phyloP scores from a whole-genome alignment of 1,140 invertebrate genomes.

The Ptiloglossa arizonensis region DNA sequence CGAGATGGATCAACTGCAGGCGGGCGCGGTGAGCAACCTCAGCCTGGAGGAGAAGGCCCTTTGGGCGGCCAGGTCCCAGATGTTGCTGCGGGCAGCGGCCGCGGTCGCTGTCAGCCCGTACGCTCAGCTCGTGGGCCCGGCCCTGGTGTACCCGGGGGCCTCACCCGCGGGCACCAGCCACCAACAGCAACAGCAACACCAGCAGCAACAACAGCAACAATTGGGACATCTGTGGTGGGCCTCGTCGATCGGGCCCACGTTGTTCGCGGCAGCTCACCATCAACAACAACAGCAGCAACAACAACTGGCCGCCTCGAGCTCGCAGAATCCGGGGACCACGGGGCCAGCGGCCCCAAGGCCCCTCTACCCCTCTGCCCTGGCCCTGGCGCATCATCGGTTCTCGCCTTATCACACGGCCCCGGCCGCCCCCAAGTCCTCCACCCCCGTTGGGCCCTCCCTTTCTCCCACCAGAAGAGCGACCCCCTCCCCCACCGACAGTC shows the following conservation, averaged over 20 bases:
- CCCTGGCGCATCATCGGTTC: conserved; percentile 78
- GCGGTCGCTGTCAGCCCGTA: conserved; percentile 83
- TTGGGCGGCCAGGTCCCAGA: conserved; percentile 86
- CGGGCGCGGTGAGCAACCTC: conserved; percentile 85
- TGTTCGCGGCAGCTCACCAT: conserved; percentile 78
- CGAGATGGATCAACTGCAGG: conserved; percentile 86
- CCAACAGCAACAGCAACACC: conserved; percentile 73
- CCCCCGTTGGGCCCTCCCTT: conserved; percentile 70
- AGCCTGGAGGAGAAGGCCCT: conserved; percentile 90
- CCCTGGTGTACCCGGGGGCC: conserved; percentile 77
- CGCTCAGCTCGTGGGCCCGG: conserved; percentile 80
- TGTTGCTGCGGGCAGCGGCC: conserved; percentile 86
- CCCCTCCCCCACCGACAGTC: conserved; percentile 78
- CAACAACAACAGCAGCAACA: conserved; percentile 74
- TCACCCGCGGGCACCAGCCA: conserved; percentile 72
- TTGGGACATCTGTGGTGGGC: conserved; percentile 80
- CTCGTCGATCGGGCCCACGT: conserved; percentile 77
- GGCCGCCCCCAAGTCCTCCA: conserved; percentile 69
- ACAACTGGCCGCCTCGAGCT: conserved; percentile 69
- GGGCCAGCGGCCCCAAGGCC: conserved; percentile 80
- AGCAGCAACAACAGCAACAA: conserved; percentile 71
- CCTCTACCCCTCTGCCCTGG: conserved; percentile 79
- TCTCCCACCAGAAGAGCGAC: conserved; percentile 78
- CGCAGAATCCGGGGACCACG: conserved; percentile 68
- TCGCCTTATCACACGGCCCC: conserved; percentile 78